phyloP scores from a whole-genome alignment of 2,888 invertebrate genomes.

The Arge pagana region DNA sequence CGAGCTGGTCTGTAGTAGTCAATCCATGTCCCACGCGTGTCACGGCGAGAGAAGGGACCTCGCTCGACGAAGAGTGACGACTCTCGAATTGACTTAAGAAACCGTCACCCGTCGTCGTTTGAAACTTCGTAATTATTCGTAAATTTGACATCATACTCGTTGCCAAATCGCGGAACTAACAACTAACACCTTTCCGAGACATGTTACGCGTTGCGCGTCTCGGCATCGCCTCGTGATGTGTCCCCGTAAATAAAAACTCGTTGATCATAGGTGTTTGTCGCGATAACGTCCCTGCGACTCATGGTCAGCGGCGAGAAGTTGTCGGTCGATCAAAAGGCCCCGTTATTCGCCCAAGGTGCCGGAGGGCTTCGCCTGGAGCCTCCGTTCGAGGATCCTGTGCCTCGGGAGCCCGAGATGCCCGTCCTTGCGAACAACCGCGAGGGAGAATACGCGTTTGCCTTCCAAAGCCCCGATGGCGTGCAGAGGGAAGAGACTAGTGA shows the following conservation, averaged over 20 bases:
- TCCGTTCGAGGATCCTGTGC: constrained; percentile 33
- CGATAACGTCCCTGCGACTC: too few species aligned
- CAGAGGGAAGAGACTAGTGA: constrained; percentile 44
- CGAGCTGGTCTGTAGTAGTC: too few species aligned
- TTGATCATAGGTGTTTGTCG: too few species aligned
- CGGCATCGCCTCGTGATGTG: too few species aligned
- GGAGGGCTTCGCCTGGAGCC: constrained; percentile 46
- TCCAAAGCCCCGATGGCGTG: constrained; percentile 38
- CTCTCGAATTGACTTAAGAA: too few species aligned
- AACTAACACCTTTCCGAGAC: constrained; percentile 13
- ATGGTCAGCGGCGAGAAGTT: constrained; percentile 49
- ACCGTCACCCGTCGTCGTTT: too few species aligned
- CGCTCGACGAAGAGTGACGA: too few species aligned
- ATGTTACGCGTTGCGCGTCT: background rate
- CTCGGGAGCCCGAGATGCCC: too few species aligned
- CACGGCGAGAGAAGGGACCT: too few species aligned
- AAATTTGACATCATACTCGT: background rate
- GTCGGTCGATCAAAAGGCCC: constrained; percentile 47
- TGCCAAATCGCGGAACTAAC: background rate
- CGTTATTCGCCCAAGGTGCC: constrained; percentile 47
- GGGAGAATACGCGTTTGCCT: constrained; percentile 13
- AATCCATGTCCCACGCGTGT: too few species aligned
- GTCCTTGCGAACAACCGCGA: constrained; percentile 8
- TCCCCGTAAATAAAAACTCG: too few species aligned
- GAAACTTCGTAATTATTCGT: background rate